Conservation (phyloP, 2,797 vertebrate species). For the Epinephelus coioides region DNA sequence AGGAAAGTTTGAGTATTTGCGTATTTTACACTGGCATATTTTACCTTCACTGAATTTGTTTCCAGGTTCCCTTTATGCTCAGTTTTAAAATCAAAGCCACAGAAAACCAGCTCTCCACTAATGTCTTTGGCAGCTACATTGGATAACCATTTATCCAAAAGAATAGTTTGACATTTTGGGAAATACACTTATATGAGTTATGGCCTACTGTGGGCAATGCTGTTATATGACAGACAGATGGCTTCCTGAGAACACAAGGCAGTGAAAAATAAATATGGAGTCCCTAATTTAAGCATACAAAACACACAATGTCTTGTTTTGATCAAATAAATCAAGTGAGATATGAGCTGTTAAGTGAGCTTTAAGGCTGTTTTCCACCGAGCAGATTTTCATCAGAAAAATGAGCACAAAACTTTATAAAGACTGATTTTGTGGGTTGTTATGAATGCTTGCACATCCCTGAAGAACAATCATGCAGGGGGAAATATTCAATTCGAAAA, state of each 20-base stretch:
- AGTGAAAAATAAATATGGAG: not conserved
- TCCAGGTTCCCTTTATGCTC: not conserved
- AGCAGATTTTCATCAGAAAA: too few relatives aligned
- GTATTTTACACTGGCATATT: not conserved
- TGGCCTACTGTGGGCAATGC: not conserved
- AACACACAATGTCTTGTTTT: not conserved
- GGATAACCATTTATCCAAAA: not conserved
- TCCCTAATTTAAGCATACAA: not conserved
- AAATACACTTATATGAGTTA: not conserved
- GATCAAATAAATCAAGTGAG: not conserved
- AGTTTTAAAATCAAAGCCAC: not conserved
- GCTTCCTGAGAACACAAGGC: not conserved
- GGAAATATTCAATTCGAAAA: too few relatives aligned
- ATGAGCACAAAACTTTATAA: too few relatives aligned
- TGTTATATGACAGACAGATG: not conserved
- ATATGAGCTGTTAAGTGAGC: not conserved
- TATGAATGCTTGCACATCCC: too few relatives aligned
- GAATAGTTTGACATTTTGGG: not conserved
- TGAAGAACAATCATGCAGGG: too few relatives aligned
- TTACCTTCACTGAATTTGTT: not conserved
- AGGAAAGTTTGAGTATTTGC: slow-evolving; percentile 6
- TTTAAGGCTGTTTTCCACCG: not conserved
- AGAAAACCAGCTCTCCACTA: not conserved
- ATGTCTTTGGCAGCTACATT: not conserved
- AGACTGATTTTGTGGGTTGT: too few relatives aligned